Conservation (phyloP, 2,113 vertebrate genomes). For the Gila orcuttii region DNA sequence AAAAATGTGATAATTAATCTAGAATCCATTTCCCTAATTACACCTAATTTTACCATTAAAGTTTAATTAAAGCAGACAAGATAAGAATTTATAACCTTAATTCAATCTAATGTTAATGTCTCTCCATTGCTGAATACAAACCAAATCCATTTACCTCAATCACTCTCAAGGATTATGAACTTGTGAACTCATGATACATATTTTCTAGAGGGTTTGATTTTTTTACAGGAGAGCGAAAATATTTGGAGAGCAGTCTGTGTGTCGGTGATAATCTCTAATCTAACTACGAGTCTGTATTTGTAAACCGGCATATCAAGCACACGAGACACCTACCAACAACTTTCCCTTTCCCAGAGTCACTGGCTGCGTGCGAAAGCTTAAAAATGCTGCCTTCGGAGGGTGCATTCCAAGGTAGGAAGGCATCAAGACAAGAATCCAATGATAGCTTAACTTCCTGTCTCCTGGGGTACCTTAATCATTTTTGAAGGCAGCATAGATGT, state of each 20-base stretch:
- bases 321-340: background rate
- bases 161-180: background rate
- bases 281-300: background rate
- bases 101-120: background rate
- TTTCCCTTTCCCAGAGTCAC: background rate
- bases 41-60: too few relatives aligned
- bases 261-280: background rate
- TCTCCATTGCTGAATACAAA: background rate
- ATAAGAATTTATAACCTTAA: too few relatives aligned
- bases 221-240: background rate
- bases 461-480: too few relatives aligned
- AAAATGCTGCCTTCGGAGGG: too few relatives aligned
- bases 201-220: background rate
- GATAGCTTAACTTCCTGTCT: too few relatives aligned
- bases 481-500: too few relatives aligned
- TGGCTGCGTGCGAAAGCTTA: too few relatives aligned
- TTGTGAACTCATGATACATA: background rate
- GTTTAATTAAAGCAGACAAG: background rate
- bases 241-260: background rate
- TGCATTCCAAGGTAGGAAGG: too few relatives aligned
- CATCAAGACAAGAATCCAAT: too few relatives aligned
- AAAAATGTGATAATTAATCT: background rate
- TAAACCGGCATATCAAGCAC: background rate
- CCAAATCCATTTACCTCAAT: background rate
- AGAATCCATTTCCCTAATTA: background rate